Base-by-base conservation (phyloP, 1,140 invertebrate genomes). In the Caenorhabditis remanei region DNA sequence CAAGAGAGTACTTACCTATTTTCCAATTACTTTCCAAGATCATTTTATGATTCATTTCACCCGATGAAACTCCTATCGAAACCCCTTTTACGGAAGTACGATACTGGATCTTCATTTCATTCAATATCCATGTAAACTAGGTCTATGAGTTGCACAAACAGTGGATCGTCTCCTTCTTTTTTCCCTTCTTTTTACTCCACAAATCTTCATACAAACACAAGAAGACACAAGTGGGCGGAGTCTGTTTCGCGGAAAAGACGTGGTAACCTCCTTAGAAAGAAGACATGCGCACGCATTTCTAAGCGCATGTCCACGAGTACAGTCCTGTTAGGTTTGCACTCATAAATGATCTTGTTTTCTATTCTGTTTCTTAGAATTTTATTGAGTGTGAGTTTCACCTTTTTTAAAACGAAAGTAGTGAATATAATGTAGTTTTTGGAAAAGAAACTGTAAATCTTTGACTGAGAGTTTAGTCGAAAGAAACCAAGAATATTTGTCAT, bases 111-210 rank as follows among this genome's bases (percentile, higher is more conserved):
- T 32, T 32, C 61, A 32, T 32, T 63, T 19, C 11, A 58, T 58
- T 21, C 21, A 8, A 58, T n/a, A 58, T 16, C 8, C 8, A 58
- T 8, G 46, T 32, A 79, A 79, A 79, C 71, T 79, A 79, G 71
- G 71, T 79, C 71, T 79, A 79, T 53, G 71, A 79, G 71, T 79
- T 79, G 71, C 71, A 79, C 71, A 79, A 79, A 79, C 71, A 79
- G 61, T 63, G 24, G 8, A 32, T 63, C 61, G 21, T 63, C n/a
- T 58, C 32, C 58, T 63, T 63, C n/a, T 32, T 63, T 63, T 21
- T 63, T 32, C 46, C 50, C 11, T 53, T 14, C 16, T 79, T 53
- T 11, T 8, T 71, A 43, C n/a, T 46, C 67, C 14, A 13, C 40
- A 19, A 58, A 21, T 79, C 46, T 9, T 53, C 71, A 50, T 43